Percentiles rank a stretch among this genome's conserved stretches.
Evolutionary conservation across 2,888 invertebrate genomes (phyloP).

Genomic region (Volucella inanis): DNA sequence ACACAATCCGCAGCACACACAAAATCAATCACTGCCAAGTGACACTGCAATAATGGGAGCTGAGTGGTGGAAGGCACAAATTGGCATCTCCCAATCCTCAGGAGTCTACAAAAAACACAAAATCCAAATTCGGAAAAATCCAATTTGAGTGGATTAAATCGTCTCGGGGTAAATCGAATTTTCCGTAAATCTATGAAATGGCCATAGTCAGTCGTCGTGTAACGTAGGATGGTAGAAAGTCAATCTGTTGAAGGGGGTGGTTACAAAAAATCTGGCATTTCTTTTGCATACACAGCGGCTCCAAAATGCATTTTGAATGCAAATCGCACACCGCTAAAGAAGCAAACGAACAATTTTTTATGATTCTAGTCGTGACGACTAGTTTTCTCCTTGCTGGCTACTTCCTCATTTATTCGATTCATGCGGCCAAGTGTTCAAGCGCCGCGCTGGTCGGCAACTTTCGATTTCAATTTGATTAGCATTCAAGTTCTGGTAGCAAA

Average conservation of each 20-base stretch:
- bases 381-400: constrained; percentile 51
- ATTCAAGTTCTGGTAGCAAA: constrained; percentile 43
- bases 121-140: constrained; percentile 64
- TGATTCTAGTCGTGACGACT: constrained; percentile 41
- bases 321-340: constrained; percentile 41
- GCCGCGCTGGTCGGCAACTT: constrained; percentile 54
- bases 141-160: constrained; percentile 72
- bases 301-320: constrained; percentile 65
- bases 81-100: constrained; percentile 29
- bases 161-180: constrained; percentile 64
- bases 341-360: constrained; percentile 38
- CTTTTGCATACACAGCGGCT: constrained; percentile 33
- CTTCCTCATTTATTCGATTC: constrained; percentile 68
- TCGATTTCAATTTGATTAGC: constrained; percentile 72
- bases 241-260: constrained; percentile 9
- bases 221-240: constrained; percentile 9
- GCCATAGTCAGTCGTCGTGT: constrained; percentile 14
- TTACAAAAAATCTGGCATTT: not conserved
- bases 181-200: constrained; percentile 53
- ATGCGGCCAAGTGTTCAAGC: constrained; percentile 48
- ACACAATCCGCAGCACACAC: constrained; percentile 22
- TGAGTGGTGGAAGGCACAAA: constrained; percentile 40
- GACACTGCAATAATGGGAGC: constrained; percentile 37
- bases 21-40: constrained; percentile 71
- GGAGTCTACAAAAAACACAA: not conserved